Evolutionary conservation across 64 coral and sea anemone species (phyloP), one percentile per base, ranked within the genome.

Genomic region (Hydrozoanthus tunicans): DNA sequence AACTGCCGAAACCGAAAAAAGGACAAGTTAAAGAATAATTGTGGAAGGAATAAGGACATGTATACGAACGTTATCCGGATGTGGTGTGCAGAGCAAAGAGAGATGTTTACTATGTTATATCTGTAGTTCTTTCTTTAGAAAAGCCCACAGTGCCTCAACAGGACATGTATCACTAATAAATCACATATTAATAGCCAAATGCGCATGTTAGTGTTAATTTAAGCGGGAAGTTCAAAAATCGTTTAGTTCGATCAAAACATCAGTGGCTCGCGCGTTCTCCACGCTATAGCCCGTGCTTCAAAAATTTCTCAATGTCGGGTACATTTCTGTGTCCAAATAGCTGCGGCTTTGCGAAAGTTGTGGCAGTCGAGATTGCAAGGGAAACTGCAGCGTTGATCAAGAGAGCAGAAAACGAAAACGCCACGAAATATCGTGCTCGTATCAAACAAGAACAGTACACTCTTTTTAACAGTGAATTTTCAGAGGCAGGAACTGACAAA

Each of bases 391-490:
- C 43, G 6, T 85, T 73, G 11, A 14, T 85, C 25, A 9, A 6
- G 56, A 85, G 17, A 61, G 91, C 77, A 70, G 58, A 51, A 54
- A 15, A 73, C 77, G 91, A 93, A 54, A 85, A 60, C 27, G 70
- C 17, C 15, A 77, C 70, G 24, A 86, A 93, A 86, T 93, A 69
- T 71, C 71, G 58, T 76, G 81, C 70, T 62, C 71, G 71, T 17
- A 59, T 84, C 53, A 92, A 85, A 53, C 81, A 92, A 59, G 71
- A 92, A n/a, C 53, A 71, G 4, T 85, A 62, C 79, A 76, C 59
- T 51, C 62, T 26, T 56, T 78, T 63, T 12, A 80, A 58, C 55
- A 86, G 76, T 13, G 73, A 62, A 62, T 43, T 83, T 78, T 74
- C 78, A 27, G 71, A 73, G n/a, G 81, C 73, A 9, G 68, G 20